phyloP scores from a whole-genome alignment of 2,113 vertebrate species.

The Protobothrops mucrosquamatus region DNA sequence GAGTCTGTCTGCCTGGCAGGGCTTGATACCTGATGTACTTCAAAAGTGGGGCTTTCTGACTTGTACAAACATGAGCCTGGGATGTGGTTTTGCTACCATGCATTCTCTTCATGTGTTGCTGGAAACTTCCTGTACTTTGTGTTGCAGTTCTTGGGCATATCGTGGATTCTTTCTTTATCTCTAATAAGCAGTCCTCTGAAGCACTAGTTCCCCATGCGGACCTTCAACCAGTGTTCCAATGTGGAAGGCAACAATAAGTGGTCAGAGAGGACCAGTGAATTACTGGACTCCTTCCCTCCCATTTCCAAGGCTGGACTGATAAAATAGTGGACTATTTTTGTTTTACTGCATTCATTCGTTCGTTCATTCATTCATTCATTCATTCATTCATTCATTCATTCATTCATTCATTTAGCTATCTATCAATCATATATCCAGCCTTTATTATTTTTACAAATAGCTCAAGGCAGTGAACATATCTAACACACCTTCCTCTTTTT shows the following conservation, averaged over 20 bases:
- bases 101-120: background rate
- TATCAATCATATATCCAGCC: background rate
- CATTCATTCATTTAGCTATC: background rate
- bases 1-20: background rate
- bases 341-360: background rate
- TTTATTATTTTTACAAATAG: background rate
- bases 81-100: background rate
- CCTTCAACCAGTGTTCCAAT: background rate
- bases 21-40: background rate
- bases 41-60: background rate
- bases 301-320: background rate
- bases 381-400: too few species aligned
- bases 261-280: background rate
- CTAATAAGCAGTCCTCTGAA: background rate
- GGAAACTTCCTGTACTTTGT: background rate
- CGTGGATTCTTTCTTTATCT: background rate
- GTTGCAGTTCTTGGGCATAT: background rate
- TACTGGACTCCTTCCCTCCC: background rate
- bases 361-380: too few species aligned
- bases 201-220: background rate
- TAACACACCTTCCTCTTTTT: background rate
- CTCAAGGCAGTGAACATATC: background rate
- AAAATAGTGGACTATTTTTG: background rate
- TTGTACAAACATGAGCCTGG: background rate
- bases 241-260: background rate